These are phyloP conservation scores for Odontophorus gujanensis DNA, from an alignment of 2,113 vertebrate genomes.

Conservation along the genomic window DNA sequence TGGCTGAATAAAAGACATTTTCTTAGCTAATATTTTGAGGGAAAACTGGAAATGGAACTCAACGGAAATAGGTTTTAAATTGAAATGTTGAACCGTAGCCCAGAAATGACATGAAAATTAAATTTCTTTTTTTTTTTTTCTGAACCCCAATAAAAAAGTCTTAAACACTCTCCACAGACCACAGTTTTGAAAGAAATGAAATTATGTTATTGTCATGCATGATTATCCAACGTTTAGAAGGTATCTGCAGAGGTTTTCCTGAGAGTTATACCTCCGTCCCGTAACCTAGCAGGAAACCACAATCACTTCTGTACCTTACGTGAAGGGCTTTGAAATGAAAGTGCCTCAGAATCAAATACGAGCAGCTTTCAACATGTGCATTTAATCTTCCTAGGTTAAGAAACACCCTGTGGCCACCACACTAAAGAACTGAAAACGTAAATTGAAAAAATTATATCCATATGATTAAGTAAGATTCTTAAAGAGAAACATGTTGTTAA, in stretches of 20 bases:
- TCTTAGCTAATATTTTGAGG: constrained; percentile 65
- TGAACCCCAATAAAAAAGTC: constrained; percentile 62
- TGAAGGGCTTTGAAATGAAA: constrained; percentile 71
- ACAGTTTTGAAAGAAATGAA: constrained; percentile 58
- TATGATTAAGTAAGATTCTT: constrained; percentile 87
- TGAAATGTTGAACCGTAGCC: constrained; percentile 70
- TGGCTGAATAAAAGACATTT: constrained; percentile 24
- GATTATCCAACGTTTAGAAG: constrained; percentile 66
- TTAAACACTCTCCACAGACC: constrained; percentile 58
- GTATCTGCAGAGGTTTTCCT: constrained; percentile 63
- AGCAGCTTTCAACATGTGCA: constrained; percentile 82
- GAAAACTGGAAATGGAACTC: constrained; percentile 61
- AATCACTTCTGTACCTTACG: constrained; percentile 83
- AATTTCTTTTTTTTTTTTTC: constrained; percentile 22
- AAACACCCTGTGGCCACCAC: constrained; percentile 86
- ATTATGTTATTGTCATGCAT: constrained; percentile 70
- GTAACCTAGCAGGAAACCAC: constrained; percentile 80
- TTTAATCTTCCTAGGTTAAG: constrained; percentile 85
- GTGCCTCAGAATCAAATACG: constrained; percentile 75
- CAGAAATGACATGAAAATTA: constrained; percentile 72
- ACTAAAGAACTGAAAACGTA: constrained; percentile 84
- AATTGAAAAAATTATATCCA: constrained; percentile 89
- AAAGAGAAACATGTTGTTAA: constrained; percentile 85
- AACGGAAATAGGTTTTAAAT: constrained; percentile 66
- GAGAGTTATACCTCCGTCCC: constrained; percentile 55